Percentiles rank a stretch among this genome's conserved stretches.
Conservation (phyloP, 2,888 invertebrate genomes). For the Aleiodes alternator region DNA sequence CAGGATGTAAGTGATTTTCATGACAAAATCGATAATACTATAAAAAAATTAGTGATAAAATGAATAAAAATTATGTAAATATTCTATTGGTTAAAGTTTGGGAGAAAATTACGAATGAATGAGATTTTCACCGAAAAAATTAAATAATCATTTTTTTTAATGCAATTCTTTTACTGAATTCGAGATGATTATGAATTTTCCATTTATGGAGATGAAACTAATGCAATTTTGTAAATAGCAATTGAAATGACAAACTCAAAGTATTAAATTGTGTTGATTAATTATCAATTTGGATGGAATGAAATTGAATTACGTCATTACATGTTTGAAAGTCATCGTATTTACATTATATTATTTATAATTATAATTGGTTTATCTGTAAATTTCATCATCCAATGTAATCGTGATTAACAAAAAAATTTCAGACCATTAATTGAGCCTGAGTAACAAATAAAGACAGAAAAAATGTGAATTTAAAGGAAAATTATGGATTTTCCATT, state of each 20-base stretch:
- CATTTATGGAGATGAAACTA: conserved; percentile 7
- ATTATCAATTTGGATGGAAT: too few relatives aligned
- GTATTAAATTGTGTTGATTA: too few relatives aligned
- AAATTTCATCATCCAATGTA: too few relatives aligned
- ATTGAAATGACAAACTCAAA: background rate
- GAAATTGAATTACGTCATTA: too few relatives aligned
- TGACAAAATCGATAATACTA: conserved; percentile 22
- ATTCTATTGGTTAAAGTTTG: background rate
- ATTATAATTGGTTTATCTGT: too few relatives aligned
- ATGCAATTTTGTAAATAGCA: conserved; percentile 13
- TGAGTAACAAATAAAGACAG: too few relatives aligned
- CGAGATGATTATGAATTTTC: too few relatives aligned
- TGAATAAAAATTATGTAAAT: conserved; percentile 21
- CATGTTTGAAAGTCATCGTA: too few relatives aligned
- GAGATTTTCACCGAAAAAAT: background rate
- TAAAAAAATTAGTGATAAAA: conserved; percentile 17
- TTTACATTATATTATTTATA: too few relatives aligned
- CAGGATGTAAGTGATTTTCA: conserved; percentile 23
- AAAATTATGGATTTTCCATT: conserved; percentile 3
- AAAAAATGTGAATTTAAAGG: background rate
- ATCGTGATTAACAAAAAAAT: too few relatives aligned
- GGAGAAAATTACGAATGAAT: background rate
- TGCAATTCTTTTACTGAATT: too few relatives aligned
- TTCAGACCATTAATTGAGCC: too few relatives aligned
- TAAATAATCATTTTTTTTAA: background rate